Base-by-base conservation (phyloP, 2,888 invertebrate species). In the Drosophila dives region DNA sequence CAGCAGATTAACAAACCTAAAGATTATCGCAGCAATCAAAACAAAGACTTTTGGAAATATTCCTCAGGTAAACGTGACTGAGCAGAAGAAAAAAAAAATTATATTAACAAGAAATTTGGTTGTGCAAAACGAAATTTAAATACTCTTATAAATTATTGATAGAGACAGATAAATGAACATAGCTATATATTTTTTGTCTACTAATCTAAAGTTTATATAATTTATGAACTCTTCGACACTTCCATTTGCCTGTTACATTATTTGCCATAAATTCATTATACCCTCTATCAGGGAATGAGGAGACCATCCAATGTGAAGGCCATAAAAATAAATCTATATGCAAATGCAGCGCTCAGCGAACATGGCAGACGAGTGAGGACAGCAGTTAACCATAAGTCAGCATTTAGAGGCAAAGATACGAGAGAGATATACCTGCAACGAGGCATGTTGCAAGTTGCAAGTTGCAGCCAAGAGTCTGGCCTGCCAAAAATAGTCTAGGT, bases 311-410 rank as follows among this genome's bases (percentile, higher is more conserved):
- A 72, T 75, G 86, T 72, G 68, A 54, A 29, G 67, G 65, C 73
- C 68, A 90, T 86, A 86, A 90, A 86, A 86, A 90, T 86, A 90
- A 86, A 86, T 86, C 89, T 69, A 83, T 90, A 86, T 86, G 86
- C 90, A 86, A 86, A 86, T 86, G 72, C 56, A 56, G 76, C 64
- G 64, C 67, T 51, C 64, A 62, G 55, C 54, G 60, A 83, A 83
- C 83, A 77, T 42, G 56, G 58, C 65, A 56, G 69, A 62, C 64
- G 56, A 63, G 61, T 42, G 17, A 67, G 56, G 49, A 40, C 67
- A 66, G 64, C 59, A 62, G 55, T 38, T 53, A 32, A 56, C 56
- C 58, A 66, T 69, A 69, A 62, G 79, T 81, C 65, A 64, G 63
- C 64, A 49, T 59, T 60, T 78, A 69, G 55, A 8, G 26, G 23